Conservation (phyloP, 2,797 vertebrate genomes). For the Dryobates pubescens region DNA sequence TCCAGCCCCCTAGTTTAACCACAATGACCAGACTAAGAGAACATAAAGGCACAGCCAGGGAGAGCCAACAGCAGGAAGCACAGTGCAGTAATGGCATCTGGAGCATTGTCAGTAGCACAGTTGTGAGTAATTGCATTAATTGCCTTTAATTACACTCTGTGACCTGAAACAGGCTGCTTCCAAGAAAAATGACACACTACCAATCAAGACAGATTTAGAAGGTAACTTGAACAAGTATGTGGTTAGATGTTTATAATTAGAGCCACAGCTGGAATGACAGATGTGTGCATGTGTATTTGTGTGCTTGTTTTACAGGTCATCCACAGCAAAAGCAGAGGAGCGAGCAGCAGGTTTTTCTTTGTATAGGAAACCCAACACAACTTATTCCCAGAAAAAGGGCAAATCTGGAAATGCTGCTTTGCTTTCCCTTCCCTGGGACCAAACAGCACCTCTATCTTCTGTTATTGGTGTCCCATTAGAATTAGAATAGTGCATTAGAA, state of each 20-base stretch:
- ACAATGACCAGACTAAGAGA: neutral
- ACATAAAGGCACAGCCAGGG: neutral
- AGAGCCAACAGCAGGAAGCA: slow-evolving; percentile 8
- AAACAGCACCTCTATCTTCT: neutral
- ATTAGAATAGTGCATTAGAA: too few species aligned
- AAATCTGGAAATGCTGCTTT: neutral
- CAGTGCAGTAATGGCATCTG: slow-evolving; percentile 6
- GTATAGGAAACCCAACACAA: neutral
- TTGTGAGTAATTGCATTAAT: slow-evolving; percentile 70
- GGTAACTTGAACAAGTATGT: slow-evolving; percentile 21
- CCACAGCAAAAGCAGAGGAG: neutral
- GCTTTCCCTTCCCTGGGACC: neutral
- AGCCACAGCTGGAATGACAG: neutral
- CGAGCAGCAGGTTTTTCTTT: neutral
- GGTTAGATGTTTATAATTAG: neutral
- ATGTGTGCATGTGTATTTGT: rapidly evolving
- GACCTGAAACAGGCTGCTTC: slow-evolving; percentile 59
- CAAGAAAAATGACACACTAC: slow-evolving; percentile 37
- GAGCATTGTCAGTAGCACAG: slow-evolving; percentile 24
- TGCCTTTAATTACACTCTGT: slow-evolving; percentile 61
- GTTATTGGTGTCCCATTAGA: neutral
- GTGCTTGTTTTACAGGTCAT: neutral
- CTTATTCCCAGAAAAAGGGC: neutral
- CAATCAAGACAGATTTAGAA: neutral
- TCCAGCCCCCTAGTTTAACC: neutral